Conservation (phyloP, 2,113 vertebrate species). For the Gasterosteus aculeatus region DNA sequence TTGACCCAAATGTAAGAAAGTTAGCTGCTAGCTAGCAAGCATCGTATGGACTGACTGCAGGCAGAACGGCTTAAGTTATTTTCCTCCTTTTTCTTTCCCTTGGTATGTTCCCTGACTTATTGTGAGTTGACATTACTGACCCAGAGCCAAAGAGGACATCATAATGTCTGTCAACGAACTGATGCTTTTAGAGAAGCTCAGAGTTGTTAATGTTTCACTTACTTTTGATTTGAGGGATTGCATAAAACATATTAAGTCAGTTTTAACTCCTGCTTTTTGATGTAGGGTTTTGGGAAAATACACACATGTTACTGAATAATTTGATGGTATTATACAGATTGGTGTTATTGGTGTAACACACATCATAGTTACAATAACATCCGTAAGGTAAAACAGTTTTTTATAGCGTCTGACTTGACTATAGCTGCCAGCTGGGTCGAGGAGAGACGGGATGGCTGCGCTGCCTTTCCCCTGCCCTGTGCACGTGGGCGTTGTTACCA, state of each 20-base stretch:
- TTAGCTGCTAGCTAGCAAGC: too few relatives aligned
- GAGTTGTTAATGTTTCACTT: not conserved
- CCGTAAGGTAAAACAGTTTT: not conserved
- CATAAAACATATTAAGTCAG: not conserved
- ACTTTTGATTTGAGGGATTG: not conserved
- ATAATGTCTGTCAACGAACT: too few relatives aligned
- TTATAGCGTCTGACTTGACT: not conserved
- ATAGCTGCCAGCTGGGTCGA: not conserved
- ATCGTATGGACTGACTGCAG: too few relatives aligned
- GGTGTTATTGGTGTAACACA: not conserved
- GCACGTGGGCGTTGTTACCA: slow-evolving; percentile 75
- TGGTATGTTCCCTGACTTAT: too few relatives aligned
- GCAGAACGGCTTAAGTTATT: too few relatives aligned
- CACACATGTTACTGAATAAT: not conserved
- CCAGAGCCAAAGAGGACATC: too few relatives aligned
- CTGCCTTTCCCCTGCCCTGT: slow-evolving; percentile 83
- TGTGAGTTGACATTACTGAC: too few relatives aligned
- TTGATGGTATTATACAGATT: not conserved
- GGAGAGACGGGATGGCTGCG: slow-evolving; percentile 7
- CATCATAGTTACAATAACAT: not conserved
- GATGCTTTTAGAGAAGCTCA: not conserved
- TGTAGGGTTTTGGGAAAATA: not conserved
- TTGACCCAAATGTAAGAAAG: too few relatives aligned
- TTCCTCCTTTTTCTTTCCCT: too few relatives aligned
- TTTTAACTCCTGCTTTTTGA: not conserved